These are phyloP conservation scores for Promerops cafer DNA, from an alignment of 2,113 vertebrate species.

Conservation along the genomic window DNA sequence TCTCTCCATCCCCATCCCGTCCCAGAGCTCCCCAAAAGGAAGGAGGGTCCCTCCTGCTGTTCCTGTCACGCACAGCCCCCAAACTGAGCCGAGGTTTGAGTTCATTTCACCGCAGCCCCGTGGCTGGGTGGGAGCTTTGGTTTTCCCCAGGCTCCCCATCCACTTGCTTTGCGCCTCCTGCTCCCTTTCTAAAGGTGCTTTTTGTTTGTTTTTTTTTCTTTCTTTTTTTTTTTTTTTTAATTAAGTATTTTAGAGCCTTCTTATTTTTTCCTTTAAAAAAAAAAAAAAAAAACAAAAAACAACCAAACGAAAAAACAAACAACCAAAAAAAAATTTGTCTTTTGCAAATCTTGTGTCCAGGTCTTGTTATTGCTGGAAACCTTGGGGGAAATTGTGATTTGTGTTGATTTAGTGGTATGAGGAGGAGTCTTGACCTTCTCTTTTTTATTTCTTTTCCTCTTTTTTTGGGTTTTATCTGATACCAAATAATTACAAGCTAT, in stretches of 20 bases:
- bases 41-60: background rate
- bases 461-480: background rate
- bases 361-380: background rate
- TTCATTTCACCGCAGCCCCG: background rate
- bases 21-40: background rate
- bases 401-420: background rate
- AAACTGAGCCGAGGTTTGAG: background rate
- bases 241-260: background rate
- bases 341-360: background rate
- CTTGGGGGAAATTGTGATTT: background rate
- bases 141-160: background rate
- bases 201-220: background rate
- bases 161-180: background rate
- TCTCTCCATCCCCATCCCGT: background rate
- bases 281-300: no score
- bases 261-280: background rate
- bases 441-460: background rate
- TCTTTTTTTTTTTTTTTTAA: background rate
- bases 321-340: background rate
- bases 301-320: background rate
- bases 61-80: background rate
- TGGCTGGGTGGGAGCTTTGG: background rate
- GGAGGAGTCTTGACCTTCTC: background rate
- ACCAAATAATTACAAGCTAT: background rate
- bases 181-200: background rate